phyloP scores from a whole-genome alignment of 2,888 invertebrate genomes.

The Anoplius nigerrimus region DNA sequence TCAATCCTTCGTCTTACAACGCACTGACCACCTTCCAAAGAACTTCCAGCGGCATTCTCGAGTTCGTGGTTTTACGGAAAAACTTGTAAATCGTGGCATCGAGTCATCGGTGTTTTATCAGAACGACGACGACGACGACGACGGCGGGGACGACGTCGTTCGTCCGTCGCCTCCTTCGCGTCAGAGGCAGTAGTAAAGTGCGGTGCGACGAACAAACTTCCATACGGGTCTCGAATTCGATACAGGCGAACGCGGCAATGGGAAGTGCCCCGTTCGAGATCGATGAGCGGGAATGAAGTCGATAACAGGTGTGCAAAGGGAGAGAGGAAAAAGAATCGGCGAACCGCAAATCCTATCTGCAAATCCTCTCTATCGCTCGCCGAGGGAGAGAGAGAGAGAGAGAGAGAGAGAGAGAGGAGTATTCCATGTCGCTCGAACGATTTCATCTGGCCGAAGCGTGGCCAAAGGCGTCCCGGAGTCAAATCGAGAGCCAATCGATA shows the following conservation, averaged over 20 bases:
- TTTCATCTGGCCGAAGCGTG: constrained; percentile 49
- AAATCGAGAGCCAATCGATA: constrained; percentile 67
- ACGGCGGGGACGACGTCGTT: too few species aligned
- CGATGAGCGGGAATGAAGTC: too few species aligned
- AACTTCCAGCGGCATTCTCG: constrained; percentile 45
- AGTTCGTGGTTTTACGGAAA: constrained; percentile 2
- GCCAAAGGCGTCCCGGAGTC: constrained; percentile 56
- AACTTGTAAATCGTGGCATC: background rate
- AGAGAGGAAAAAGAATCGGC: too few species aligned
- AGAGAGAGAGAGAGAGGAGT: too few species aligned
- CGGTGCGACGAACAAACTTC: too few species aligned
- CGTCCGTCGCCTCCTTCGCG: background rate
- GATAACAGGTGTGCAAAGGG: too few species aligned
- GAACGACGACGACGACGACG: too few species aligned
- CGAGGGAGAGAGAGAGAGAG: too few species aligned
- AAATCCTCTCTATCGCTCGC: background rate
- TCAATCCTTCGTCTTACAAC: constrained; percentile 71
- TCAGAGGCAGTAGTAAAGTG: background rate
- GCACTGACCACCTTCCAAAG: constrained; percentile 66
- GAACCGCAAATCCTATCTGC: background rate
- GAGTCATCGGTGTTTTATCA: constrained; percentile 1
- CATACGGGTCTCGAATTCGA: too few species aligned
- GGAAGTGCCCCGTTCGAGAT: too few species aligned
- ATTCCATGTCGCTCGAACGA: constrained; percentile 39
- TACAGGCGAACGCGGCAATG: too few species aligned